Evolutionary conservation across 2,113 vertebrate species (phyloP).

Genomic region (cat (Felis catus)): DNA sequence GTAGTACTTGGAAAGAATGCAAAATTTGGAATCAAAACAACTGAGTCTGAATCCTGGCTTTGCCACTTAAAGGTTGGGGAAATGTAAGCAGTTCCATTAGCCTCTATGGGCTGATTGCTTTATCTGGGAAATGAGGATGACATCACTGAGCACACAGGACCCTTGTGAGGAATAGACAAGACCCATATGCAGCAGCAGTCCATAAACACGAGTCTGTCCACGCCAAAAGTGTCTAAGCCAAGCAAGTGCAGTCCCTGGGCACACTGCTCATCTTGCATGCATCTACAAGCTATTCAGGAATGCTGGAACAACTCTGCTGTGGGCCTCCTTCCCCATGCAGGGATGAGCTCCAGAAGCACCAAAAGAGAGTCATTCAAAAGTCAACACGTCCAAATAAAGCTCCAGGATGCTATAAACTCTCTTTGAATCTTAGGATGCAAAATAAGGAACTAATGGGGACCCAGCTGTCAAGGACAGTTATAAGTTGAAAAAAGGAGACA

Average conservation of each 20-base stretch:
- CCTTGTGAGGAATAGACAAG: neutral
- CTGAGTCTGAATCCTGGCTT: neutral
- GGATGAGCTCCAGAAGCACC: neutral
- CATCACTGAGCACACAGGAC: neutral
- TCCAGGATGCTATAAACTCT: neutral
- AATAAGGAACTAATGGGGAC: neutral
- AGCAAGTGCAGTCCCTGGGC: accelerated
- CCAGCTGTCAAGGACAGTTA: neutral
- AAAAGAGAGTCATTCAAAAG: neutral
- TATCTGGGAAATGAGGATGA: neutral
- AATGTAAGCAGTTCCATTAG: neutral
- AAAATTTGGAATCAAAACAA: neutral
- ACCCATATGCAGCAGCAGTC: accelerated
- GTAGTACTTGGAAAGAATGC: neutral
- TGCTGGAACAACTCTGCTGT: neutral
- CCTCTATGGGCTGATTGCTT: neutral
- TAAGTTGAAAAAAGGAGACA: neutral
- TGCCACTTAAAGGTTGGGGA: neutral
- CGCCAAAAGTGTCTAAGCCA: neutral
- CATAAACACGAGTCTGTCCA: neutral
- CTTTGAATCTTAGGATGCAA: neutral
- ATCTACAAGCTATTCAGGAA: neutral
- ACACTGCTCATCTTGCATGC: neutral
- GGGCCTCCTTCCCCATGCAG: neutral
- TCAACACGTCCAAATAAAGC: neutral